phyloP scores from a whole-genome alignment of 2,797 vertebrate species.

The Xenops minutus region DNA sequence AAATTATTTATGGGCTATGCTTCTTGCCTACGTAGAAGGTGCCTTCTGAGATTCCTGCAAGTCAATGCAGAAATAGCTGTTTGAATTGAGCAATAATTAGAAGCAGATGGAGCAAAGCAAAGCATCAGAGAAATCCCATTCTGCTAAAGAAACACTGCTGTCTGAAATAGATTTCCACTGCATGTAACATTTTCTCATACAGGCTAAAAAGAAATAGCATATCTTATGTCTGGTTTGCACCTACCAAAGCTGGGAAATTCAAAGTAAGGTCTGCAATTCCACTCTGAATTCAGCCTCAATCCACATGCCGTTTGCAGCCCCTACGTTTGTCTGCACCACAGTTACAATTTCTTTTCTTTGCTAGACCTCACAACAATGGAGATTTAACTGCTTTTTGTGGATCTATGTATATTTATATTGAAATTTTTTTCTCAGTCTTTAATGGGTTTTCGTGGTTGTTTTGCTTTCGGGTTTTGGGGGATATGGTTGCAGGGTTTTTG shows the following conservation, averaged over 20 bases:
- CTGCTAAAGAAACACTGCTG: constrained; percentile 57
- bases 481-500: neutral
- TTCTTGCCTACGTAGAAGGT: constrained; percentile 62
- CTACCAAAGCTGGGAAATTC: constrained; percentile 45
- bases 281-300: neutral
- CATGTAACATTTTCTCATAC: constrained; percentile 53
- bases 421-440: neutral
- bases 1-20: constrained; percentile 65
- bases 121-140: constrained; percentile 69
- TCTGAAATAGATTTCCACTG: constrained; percentile 62
- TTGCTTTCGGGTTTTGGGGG: neutral
- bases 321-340: neutral
- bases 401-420: neutral
- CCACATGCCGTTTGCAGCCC: neutral
- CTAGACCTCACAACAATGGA: neutral
- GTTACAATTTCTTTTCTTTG: neutral
- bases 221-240: constrained; percentile 35
- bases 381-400: neutral
- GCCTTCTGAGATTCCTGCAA: constrained; percentile 67
- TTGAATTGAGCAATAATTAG: constrained; percentile 66
- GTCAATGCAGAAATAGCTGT: constrained; percentile 64
- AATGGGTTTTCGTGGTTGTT: neutral
- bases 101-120: constrained; percentile 60
- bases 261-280: constrained; percentile 14
- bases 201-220: constrained; percentile 45